Evolutionary conservation across 2,797 vertebrate genomes (phyloP).

Genomic region (Gallinago nigripennis): DNA sequence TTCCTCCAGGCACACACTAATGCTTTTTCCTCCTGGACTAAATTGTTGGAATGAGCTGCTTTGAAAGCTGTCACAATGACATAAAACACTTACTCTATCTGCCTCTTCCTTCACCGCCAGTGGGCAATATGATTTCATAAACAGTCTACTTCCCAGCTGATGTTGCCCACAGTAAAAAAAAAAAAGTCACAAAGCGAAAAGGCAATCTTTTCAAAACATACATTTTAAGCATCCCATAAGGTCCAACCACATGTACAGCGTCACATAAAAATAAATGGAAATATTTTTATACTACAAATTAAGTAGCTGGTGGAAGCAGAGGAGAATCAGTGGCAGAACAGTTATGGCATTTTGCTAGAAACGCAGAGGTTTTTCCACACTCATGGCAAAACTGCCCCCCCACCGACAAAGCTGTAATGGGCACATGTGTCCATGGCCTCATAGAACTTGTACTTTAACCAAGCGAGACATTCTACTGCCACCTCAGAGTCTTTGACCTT

Average conservation of each 20-base stretch:
- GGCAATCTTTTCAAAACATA: slow-evolving; percentile 16
- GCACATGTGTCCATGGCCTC: background rate
- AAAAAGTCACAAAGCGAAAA: slow-evolving; percentile 36
- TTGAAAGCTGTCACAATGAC: slow-evolving; percentile 77
- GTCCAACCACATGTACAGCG: slow-evolving; percentile 5
- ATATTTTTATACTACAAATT: slow-evolving; percentile 21
- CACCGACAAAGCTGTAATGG: background rate
- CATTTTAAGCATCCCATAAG: slow-evolving; percentile 49
- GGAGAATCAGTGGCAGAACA: background rate
- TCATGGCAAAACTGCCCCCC: background rate
- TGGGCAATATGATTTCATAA: slow-evolving; percentile 75
- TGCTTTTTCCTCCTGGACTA: slow-evolving; percentile 71
- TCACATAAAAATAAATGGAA: slow-evolving; percentile 36
- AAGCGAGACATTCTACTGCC: background rate
- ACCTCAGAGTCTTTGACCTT: background rate
- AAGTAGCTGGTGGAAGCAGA: slow-evolving; percentile 42
- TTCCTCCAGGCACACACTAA: slow-evolving; percentile 61
- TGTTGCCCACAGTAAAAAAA: slow-evolving; percentile 25
- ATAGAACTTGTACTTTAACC: background rate
- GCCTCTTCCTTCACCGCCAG: slow-evolving; percentile 65
- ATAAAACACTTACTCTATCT: slow-evolving; percentile 73
- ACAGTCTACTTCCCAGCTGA: slow-evolving; percentile 28
- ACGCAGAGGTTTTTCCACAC: background rate
- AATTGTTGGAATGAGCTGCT: slow-evolving; percentile 68
- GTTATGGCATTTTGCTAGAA: background rate